phyloP scores from a whole-genome alignment of 2,888 invertebrate species.

The Troides oblongomaculatus region DNA sequence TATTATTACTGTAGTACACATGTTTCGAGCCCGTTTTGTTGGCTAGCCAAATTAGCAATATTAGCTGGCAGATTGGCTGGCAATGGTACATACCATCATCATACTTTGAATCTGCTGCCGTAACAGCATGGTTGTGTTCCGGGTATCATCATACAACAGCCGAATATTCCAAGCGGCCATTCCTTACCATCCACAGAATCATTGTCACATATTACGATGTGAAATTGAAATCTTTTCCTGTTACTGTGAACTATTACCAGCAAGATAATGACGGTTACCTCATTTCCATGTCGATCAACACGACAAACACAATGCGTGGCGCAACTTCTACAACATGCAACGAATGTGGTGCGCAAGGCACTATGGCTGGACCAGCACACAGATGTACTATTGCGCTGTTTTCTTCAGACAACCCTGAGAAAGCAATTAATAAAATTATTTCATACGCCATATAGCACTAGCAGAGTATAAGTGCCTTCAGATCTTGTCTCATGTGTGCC shows the following conservation, averaged over 20 bases:
- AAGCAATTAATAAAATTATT: neutral
- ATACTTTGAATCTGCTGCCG: too few relatives aligned
- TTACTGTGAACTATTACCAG: neutral
- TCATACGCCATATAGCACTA: neutral
- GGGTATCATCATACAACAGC: too few relatives aligned
- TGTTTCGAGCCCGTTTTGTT: too few relatives aligned
- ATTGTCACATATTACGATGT: too few relatives aligned
- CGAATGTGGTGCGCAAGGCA: conserved; percentile 66
- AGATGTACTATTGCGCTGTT: conserved; percentile 68
- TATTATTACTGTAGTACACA: too few relatives aligned
- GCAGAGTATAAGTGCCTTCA: neutral
- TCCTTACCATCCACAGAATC: too few relatives aligned
- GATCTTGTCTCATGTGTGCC: too few relatives aligned
- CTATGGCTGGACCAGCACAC: conserved; percentile 52
- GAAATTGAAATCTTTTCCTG: neutral
- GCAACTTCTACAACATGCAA: conserved; percentile 64
- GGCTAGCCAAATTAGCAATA: too few relatives aligned
- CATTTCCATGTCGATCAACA: conserved; percentile 65
- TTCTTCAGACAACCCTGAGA: conserved; percentile 64
- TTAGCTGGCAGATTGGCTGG: too few relatives aligned
- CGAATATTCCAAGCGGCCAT: too few relatives aligned
- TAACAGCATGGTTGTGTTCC: too few relatives aligned
- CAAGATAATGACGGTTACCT: conserved; percentile 52
- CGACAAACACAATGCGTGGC: conserved; percentile 56
- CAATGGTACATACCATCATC: too few relatives aligned